phyloP scores from a whole-genome alignment of 1,140 invertebrate species.

The Leptopilina clavipes region DNA sequence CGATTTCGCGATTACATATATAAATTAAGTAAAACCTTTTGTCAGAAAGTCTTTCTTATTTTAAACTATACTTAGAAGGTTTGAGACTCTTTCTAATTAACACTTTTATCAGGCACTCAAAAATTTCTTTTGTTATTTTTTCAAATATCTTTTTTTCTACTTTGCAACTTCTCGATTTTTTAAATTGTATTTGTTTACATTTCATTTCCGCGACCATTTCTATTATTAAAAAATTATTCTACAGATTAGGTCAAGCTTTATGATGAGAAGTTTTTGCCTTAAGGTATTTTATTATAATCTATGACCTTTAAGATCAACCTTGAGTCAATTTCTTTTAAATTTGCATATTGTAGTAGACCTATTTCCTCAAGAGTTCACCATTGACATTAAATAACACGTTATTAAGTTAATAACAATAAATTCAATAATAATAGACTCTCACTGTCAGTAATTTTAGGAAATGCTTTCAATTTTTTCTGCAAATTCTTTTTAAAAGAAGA shows the following conservation, averaged over 20 bases:
- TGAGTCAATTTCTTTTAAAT: conserved; percentile 20
- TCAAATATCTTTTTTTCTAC: neutral
- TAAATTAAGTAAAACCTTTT: neutral
- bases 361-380: neutral
- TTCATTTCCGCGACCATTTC: neutral
- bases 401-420: neutral
- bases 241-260: conserved; percentile 2
- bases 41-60: neutral
- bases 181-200: neutral
- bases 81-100: neutral
- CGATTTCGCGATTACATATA: neutral
- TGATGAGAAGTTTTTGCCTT: neutral
- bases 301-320: conserved; percentile 23
- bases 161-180: neutral
- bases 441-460: too few relatives aligned
- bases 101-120: neutral
- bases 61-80: neutral
- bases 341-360: neutral
- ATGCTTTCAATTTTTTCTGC: too few relatives aligned
- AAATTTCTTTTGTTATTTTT: neutral
- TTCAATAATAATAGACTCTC: neutral
- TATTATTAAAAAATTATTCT: neutral
- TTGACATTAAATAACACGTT: neutral
- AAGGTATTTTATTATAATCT: conserved; percentile 11
- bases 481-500: too few relatives aligned